Evolutionary conservation across 2,113 vertebrate species (phyloP).

Genomic region (Panthera leo): DNA sequence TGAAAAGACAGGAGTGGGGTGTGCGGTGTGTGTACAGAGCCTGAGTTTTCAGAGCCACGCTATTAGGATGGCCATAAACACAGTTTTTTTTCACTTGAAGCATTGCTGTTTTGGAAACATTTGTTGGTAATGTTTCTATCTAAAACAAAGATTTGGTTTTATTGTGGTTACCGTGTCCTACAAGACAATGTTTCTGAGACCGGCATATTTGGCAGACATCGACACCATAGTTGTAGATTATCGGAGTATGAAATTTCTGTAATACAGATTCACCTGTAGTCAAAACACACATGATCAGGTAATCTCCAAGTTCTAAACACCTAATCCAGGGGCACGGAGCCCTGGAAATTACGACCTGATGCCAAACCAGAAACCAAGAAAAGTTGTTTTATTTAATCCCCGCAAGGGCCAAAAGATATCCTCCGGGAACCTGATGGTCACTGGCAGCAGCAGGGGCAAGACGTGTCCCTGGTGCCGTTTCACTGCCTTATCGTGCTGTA

Average conservation of each 20-base stretch:
- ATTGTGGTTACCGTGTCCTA: neutral
- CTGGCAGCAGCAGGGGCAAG: neutral
- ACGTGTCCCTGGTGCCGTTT: neutral
- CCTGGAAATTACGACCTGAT: neutral
- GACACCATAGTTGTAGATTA: neutral
- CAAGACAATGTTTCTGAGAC: neutral
- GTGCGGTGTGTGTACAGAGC: neutral
- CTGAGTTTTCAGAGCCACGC: neutral
- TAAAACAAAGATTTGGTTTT: conserved; percentile 59
- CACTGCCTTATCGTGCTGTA: neutral
- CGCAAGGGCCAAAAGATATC: neutral
- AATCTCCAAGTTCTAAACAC: neutral
- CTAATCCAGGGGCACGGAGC: neutral
- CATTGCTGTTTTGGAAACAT: conserved; percentile 62
- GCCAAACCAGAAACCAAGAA: neutral
- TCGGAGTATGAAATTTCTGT: conserved; percentile 26
- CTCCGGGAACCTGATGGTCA: neutral
- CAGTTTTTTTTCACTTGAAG: neutral
- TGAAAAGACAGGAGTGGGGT: neutral
- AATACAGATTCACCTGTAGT: neutral
- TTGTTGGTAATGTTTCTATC: conserved; percentile 51
- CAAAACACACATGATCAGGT: neutral
- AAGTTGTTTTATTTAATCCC: neutral
- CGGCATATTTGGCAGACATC: neutral
- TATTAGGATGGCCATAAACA: neutral